Evolutionary conservation across 2,797 vertebrate species (phyloP).

Genomic region (Melanotaenia pygmaea): DNA sequence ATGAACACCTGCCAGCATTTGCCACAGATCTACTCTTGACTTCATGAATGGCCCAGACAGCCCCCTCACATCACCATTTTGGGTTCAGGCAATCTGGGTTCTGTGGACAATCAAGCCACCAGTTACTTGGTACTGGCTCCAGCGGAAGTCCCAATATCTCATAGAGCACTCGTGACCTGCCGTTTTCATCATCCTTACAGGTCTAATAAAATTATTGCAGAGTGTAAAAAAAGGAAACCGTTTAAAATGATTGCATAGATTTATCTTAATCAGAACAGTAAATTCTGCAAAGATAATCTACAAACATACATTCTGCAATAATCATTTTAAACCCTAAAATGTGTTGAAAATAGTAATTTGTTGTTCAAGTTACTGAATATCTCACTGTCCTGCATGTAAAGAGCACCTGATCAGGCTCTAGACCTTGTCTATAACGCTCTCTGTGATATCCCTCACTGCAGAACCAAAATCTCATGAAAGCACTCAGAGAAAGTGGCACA

Average conservation of each 20-base stretch:
- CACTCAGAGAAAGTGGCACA: slow-evolving; percentile 7
- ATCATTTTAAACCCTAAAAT: slow-evolving; percentile 3
- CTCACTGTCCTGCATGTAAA: slow-evolving; percentile 36
- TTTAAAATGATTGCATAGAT: neutral
- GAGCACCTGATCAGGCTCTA: slow-evolving; percentile 80
- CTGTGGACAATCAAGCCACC: neutral
- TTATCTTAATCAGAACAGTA: neutral
- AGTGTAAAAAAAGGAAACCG: neutral
- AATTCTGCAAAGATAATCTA: neutral
- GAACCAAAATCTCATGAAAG: slow-evolving; percentile 72
- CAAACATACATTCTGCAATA: slow-evolving; percentile 3
- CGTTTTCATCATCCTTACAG: neutral
- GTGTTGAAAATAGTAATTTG: slow-evolving; percentile 31
- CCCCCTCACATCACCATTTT: neutral
- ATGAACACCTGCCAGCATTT: neutral
- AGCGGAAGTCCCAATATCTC: neutral
- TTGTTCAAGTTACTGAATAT: slow-evolving; percentile 36
- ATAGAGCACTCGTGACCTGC: neutral
- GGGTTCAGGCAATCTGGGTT: neutral
- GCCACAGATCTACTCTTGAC: neutral
- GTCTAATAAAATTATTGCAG: neutral
- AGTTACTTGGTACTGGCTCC: neutral
- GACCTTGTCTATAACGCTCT: slow-evolving; percentile 77
- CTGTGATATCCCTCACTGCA: slow-evolving; percentile 55
- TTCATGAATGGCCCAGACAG: no score